Conservation (phyloP, 2,113 vertebrate species). For the Crotophaga sulcirostris region DNA sequence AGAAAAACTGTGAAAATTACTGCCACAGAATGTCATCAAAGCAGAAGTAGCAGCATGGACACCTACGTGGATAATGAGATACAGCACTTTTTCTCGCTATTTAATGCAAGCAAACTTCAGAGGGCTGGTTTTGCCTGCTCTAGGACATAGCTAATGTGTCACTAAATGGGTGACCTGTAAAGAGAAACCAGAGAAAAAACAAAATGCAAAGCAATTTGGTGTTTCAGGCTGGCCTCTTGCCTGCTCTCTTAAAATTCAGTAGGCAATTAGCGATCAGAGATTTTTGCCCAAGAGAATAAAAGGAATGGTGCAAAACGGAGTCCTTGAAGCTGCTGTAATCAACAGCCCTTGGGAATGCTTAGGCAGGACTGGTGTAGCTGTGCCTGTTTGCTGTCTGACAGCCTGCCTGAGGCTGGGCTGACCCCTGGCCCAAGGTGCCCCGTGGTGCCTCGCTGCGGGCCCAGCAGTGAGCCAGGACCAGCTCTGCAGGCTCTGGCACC, state of each 20-base stretch:
- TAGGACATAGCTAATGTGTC: not conserved
- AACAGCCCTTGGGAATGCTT: not conserved
- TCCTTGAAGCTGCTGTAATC: not conserved
- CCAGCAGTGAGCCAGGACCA: accelerated
- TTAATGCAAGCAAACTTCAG: not conserved
- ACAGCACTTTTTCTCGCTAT: not conserved
- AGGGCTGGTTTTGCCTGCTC: not conserved
- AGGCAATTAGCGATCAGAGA: not conserved
- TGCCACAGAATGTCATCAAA: not conserved
- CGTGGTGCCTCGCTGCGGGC: accelerated
- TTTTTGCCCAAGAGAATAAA: not conserved
- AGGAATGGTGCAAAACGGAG: not conserved
- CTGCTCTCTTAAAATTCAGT: not conserved
- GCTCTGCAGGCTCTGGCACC: too few species aligned
- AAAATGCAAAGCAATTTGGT: constrained; percentile 10
- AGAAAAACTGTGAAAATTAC: constrained; percentile 9
- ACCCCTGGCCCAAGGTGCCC: not conserved
- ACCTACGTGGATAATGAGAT: constrained; percentile 7
- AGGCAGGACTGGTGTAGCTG: not conserved
- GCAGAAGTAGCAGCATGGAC: not conserved
- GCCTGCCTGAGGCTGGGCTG: not conserved
- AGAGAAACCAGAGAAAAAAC: not conserved
- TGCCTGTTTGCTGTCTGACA: accelerated
- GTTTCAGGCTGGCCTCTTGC: not conserved
- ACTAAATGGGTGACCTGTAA: not conserved